These are phyloP conservation scores for Polia nebulosa DNA, from an alignment of 2,888 invertebrate species.

Conservation along the genomic window DNA sequence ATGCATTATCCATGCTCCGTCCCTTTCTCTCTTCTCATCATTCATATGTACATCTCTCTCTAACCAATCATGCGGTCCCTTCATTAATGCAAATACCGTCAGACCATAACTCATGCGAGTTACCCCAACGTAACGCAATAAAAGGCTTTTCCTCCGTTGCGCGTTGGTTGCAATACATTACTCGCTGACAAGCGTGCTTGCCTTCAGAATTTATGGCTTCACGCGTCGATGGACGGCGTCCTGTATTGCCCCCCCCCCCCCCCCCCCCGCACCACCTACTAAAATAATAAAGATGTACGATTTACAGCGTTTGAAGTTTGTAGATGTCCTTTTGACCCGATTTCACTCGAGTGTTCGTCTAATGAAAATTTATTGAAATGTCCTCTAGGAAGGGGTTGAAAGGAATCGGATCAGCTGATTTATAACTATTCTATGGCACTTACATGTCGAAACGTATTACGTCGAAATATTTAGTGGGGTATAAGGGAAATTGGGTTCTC, in stretches of 20 bases:
- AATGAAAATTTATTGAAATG: slow-evolving; percentile 58
- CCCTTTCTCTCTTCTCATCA: slow-evolving; percentile 34
- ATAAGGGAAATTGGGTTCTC: slow-evolving; percentile 30
- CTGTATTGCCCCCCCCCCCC: slow-evolving; percentile 11
- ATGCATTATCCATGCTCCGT: slow-evolving; percentile 46
- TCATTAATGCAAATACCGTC: slow-evolving; percentile 70
- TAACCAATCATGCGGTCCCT: slow-evolving; percentile 61
- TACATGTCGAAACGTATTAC: slow-evolving; percentile 43
- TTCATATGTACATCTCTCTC: slow-evolving; percentile 46
- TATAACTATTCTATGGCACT: slow-evolving; percentile 29
- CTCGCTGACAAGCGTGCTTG: slow-evolving; percentile 66
- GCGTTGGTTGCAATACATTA: slow-evolving; percentile 65
- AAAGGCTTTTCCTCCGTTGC: slow-evolving; percentile 55
- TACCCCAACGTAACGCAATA: slow-evolving; percentile 63
- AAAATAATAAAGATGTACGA: slow-evolving; percentile 59
- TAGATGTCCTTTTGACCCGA: slow-evolving; percentile 48
- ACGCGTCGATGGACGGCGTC: slow-evolving; percentile 66
- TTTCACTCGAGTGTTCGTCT: slow-evolving; percentile 36
- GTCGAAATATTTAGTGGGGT: slow-evolving; percentile 37
- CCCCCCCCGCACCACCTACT: slow-evolving; percentile 37
- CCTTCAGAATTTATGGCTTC: slow-evolving; percentile 63
- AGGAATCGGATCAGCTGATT: slow-evolving; percentile 53
- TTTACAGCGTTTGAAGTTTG: slow-evolving; percentile 51
- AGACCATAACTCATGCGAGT: slow-evolving; percentile 69
- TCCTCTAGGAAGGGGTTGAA: slow-evolving; percentile 34